Evolutionary conservation across 2,888 invertebrate species (phyloP).

Genomic region (Choristoneura rosaceana): DNA sequence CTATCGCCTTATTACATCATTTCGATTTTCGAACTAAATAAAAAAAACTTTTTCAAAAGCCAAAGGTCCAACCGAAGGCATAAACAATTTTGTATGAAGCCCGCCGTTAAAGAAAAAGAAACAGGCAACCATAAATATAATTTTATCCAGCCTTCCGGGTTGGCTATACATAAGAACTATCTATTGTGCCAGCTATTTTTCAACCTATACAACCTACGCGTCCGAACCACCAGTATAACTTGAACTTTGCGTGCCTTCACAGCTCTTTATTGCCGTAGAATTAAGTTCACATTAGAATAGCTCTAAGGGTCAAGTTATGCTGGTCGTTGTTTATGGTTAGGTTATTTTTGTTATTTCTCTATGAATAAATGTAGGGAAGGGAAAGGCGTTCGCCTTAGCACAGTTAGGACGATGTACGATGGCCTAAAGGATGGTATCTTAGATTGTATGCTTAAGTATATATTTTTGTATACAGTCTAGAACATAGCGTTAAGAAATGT

Average conservation of each 20-base stretch:
- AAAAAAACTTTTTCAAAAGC: neutral
- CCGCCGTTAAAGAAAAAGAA: conserved; percentile 50
- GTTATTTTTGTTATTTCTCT: conserved; percentile 85
- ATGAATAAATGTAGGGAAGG: conserved; percentile 83
- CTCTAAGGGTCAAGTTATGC: conserved; percentile 53
- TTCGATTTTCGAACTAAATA: neutral
- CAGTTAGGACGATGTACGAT: conserved; percentile 73
- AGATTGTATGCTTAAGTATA: conserved; percentile 51
- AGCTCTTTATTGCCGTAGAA: neutral
- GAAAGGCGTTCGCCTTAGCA: conserved; percentile 85
- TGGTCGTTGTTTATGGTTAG: conserved; percentile 54
- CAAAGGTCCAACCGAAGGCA: neutral
- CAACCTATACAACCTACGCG: conserved; percentile 82
- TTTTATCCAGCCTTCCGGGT: conserved; percentile 81
- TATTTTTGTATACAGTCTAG: conserved; percentile 7
- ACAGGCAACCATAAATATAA: conserved; percentile 70
- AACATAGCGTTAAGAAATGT: neutral
- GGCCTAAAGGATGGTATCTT: conserved; percentile 64
- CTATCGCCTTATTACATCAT: neutral
- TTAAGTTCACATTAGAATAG: conserved; percentile 6
- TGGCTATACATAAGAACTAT: conserved; percentile 76
- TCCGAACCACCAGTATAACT: conserved; percentile 55
- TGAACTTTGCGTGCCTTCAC: conserved; percentile 49
- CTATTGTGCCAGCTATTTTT: conserved; percentile 80
- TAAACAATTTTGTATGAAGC: conserved; percentile 11